phyloP scores from a whole-genome alignment of 2,888 invertebrate species.

The Neoitamus cyanurus region DNA sequence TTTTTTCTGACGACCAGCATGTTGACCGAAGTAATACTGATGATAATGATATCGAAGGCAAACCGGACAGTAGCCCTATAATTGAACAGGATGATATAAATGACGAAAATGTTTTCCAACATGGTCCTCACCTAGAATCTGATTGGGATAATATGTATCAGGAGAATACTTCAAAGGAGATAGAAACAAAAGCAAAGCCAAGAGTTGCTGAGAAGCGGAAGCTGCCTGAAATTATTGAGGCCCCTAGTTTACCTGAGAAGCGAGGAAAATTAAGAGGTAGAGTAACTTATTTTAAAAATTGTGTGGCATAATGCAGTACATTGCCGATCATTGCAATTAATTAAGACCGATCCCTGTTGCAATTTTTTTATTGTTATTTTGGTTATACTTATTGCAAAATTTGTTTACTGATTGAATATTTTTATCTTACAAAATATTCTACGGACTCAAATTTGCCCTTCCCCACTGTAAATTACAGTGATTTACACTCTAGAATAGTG shows the following conservation, averaged over 20 bases:
- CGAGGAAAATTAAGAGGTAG: conserved; percentile 61
- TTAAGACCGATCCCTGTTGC: too few species aligned
- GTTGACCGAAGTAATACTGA: neutral
- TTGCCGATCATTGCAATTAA: too few species aligned
- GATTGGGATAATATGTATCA: neutral
- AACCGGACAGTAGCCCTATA: neutral
- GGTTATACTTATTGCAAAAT: too few species aligned
- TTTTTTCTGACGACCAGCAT: neutral
- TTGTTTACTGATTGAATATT: too few species aligned
- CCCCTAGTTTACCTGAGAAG: conserved; percentile 58
- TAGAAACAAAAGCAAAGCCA: neutral
- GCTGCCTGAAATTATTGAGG: conserved; percentile 58
- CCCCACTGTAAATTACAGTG: too few species aligned
- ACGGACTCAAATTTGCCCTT: too few species aligned
- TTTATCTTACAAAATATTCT: too few species aligned
- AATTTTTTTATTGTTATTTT: too few species aligned
- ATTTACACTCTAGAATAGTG: too few species aligned
- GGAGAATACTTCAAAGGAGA: neutral
- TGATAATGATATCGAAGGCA: neutral
- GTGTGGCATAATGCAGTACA: too few species aligned
- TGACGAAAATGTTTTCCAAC: conserved; percentile 10
- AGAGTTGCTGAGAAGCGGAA: conserved; percentile 47
- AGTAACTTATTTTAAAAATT: neutral
- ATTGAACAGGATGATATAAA: conserved; percentile 48
- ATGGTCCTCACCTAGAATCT: neutral